These are phyloP conservation scores for Drosophila nigritarsus DNA, from an alignment of 2,888 invertebrate genomes.

Conservation along the genomic window DNA sequence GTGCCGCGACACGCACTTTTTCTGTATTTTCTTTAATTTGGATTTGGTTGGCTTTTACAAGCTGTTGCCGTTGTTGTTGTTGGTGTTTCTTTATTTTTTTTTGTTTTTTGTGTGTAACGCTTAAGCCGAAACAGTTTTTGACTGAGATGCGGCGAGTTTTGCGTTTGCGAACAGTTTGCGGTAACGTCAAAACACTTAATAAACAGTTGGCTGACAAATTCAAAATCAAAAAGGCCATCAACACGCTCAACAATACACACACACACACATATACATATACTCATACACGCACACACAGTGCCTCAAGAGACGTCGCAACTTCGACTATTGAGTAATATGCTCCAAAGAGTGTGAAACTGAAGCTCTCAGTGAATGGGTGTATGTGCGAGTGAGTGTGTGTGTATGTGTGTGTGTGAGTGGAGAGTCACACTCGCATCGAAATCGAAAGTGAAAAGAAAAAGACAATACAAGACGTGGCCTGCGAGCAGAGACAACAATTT, in stretches of 20 bases:
- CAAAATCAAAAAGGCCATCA: constrained; percentile 78
- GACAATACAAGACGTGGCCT: constrained; percentile 56
- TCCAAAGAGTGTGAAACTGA: constrained; percentile 62
- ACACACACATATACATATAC: not conserved
- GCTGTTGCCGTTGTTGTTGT: not conserved
- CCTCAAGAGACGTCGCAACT: constrained; percentile 42
- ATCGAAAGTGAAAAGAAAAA: constrained; percentile 81
- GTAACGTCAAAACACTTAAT: constrained; percentile 81
- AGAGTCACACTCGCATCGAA: constrained; percentile 71
- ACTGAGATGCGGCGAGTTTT: constrained; percentile 41
- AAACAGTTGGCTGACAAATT: constrained; percentile 81
- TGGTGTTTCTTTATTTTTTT: not conserved
- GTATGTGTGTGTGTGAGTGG: constrained; percentile 28
- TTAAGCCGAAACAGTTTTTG: constrained; percentile 25
- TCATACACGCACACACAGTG: constrained; percentile 13
- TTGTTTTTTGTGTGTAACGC: not conserved
- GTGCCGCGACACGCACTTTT: constrained; percentile 44
- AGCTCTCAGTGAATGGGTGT: constrained; percentile 22
- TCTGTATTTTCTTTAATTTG: constrained; percentile 15
- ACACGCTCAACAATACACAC: constrained; percentile 52
- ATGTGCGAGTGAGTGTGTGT: constrained; percentile 4
- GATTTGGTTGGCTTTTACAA: constrained; percentile 5
- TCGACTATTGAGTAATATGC: constrained; percentile 75
- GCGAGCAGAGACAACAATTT: constrained; percentile 46
- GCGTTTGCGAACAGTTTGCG: constrained; percentile 76